Base-by-base conservation (phyloP, 1,140 invertebrate genomes). In the Ips typographus region DNA sequence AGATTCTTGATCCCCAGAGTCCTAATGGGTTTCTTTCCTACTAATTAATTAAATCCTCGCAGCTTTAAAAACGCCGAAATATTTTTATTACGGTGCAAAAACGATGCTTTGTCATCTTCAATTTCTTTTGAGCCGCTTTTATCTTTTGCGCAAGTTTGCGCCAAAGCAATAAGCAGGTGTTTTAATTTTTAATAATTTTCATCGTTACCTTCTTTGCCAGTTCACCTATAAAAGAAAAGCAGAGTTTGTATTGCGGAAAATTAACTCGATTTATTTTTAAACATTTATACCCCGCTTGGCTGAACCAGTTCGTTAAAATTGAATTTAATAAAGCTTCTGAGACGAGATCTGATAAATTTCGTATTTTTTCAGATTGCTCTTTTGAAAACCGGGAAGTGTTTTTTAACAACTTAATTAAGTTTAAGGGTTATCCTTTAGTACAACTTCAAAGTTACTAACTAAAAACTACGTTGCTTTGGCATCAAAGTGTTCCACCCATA, bases 171-270 rank as follows among this genome's bases (percentile, higher is more conserved):
- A 56, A 56, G 53, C 53, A 56, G 53, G 53, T 56, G 53, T 56
- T 56, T 56, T 56, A 56, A 56, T 56, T 56, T 56, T 56, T 56
- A 36, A 56, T 56, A 56, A 56, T 56, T 56, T 56, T 56, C 53
- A 56, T 56, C 53, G 7, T 56, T 56, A 56, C 53, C n/a, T 56
- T 22, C 53, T 56, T 56, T 56, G 38, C 53, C 7, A 36, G n/a
- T 4, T 39, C 38, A 40, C 53, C 7, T 8, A 49, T 8, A 56
- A 56, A 56, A 56, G n/a, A 7, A 56, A 56, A 56, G 53, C 38
- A 56, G 53, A 56, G n/a, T 56, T 56, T 39, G 38, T 56, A 22
- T 56, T 56, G 53, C 53, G 38, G 53, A 37, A 56, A 56, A 56
- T 56, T 56, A 37, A 56, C 53, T 56, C 53, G 38, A 56, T 56